Evolutionary conservation across 2,113 vertebrate genomes (phyloP), one percentile per base, ranked within the genome.

Genomic region (Daphoenositta chrysoptera): DNA sequence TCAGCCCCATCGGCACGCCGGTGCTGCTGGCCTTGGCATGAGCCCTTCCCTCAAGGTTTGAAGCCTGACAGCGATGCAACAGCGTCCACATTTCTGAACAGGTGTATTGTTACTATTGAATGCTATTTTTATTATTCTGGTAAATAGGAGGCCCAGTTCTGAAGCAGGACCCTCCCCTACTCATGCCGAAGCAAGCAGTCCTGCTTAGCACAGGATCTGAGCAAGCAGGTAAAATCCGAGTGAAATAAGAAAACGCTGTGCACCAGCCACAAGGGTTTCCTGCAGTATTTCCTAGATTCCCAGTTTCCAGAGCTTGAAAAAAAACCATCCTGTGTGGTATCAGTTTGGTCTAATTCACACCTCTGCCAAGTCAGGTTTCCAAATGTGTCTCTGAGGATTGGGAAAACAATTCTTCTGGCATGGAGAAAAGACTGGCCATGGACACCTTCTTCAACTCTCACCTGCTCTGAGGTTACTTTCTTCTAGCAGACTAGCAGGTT

Each of bases 1-100:
- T 79, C 17, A 0, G 40, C 51, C 81, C 73, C 63, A 39, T 72
- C 0, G 6, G 66, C 89, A 50, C 0, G 0, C 40, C 0, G 0
- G 17, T 69, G 60, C 40, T 87, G 47, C 72, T 72, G 68, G 20
- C 51, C 3, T 0, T 1, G 4, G 51, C 35, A 37, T 14, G 16
- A 72, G 51, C 11, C 0, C 0, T 19, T 79, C n/a, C 47, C 57
- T 63, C 17, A 24, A n/a, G 68, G 57, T 54, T 18, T 89, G 84
- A 58, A 94, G 60, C 33, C 42, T 76, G 53, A 12, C 1, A 2
- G 65, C 28, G 51, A 22, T 61, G 53, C 26, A 39, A 31, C 2
- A 4, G 14, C 39, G 28, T 39, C 33, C 39, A 7, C 51, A 13
- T 45, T 64, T 72, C 75, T 73, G 54, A 87, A 61, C 16, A 54